Conservation (phyloP, 2,888 invertebrate species). For the Drosophila recens region DNA sequence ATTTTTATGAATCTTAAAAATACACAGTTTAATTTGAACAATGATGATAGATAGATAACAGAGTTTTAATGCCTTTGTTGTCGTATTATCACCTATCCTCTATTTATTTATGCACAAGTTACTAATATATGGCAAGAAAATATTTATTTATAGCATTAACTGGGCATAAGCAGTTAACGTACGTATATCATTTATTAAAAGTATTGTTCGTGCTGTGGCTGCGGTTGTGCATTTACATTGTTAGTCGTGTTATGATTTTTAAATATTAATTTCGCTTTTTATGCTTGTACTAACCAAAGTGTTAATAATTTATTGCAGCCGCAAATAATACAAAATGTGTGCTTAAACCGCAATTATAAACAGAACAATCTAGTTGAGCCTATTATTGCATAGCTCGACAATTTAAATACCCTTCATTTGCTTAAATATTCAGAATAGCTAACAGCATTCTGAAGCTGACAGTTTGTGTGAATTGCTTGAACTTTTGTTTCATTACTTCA, state of each 20-base stretch:
- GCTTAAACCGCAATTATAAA: constrained; percentile 29
- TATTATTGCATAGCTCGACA: neutral
- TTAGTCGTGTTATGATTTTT: constrained; percentile 35
- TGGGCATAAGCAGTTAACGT: neutral
- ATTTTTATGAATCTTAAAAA: neutral
- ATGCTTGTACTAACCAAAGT: constrained; percentile 7
- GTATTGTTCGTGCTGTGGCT: constrained; percentile 8
- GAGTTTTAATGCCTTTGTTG: neutral
- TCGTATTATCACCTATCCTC: neutral
- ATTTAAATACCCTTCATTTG: neutral
- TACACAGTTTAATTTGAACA: no score
- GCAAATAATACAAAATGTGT: constrained; percentile 18
- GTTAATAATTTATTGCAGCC: constrained; percentile 50
- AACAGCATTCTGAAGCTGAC: neutral
- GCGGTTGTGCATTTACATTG: neutral
- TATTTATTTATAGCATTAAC: neutral
- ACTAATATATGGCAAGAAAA: neutral
- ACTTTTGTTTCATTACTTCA: neutral
- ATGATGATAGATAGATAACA: neutral
- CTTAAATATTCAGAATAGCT: neutral
- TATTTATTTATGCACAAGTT: neutral
- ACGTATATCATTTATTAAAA: neutral
- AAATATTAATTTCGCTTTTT: constrained; percentile 37
- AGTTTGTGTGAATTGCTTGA: neutral
- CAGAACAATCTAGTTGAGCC: constrained; percentile 27